Conservation (phyloP, 2,888 invertebrate genomes). For the Geotrupes spiniger region DNA sequence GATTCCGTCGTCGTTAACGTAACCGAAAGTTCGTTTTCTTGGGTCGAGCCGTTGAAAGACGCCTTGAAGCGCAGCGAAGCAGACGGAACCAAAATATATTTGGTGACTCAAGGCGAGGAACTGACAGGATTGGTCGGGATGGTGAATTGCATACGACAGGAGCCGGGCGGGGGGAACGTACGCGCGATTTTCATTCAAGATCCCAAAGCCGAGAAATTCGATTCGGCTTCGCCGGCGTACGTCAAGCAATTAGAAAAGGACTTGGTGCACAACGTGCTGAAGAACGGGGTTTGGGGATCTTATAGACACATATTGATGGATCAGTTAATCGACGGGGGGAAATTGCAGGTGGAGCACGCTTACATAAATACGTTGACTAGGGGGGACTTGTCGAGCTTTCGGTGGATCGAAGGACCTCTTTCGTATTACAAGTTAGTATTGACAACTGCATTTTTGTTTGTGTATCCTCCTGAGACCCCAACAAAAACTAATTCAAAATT, state of each 20-base stretch:
- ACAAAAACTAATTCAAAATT: too few species aligned
- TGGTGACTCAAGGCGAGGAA: constrained; percentile 68
- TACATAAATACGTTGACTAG: constrained; percentile 90
- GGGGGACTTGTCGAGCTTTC: constrained; percentile 89
- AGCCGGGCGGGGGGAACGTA: constrained; percentile 77
- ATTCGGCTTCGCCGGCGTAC: constrained; percentile 58
- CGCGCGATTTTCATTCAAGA: constrained; percentile 72
- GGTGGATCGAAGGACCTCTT: constrained; percentile 89
- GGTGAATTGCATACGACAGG: constrained; percentile 84
- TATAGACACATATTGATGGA: constrained; percentile 77
- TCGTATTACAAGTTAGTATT: constrained; percentile 57
- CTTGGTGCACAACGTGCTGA: constrained; percentile 80
- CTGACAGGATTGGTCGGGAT: constrained; percentile 81
- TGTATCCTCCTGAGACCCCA: too few species aligned
- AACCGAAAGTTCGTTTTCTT: constrained; percentile 68
- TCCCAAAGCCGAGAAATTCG: constrained; percentile 59
- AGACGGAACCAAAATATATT: constrained; percentile 60
- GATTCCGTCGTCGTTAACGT: constrained; percentile 60
- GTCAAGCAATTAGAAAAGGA: constrained; percentile 67
- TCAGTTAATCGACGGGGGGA: constrained; percentile 42
- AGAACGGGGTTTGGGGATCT: constrained; percentile 80
- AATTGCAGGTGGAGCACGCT: constrained; percentile 80
- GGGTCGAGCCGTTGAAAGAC: constrained; percentile 80
- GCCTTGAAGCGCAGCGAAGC: constrained; percentile 66
- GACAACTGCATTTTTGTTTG: too few species aligned